Base-by-base conservation (phyloP, 1,140 invertebrate genomes). In the Ostrea edulis region DNA sequence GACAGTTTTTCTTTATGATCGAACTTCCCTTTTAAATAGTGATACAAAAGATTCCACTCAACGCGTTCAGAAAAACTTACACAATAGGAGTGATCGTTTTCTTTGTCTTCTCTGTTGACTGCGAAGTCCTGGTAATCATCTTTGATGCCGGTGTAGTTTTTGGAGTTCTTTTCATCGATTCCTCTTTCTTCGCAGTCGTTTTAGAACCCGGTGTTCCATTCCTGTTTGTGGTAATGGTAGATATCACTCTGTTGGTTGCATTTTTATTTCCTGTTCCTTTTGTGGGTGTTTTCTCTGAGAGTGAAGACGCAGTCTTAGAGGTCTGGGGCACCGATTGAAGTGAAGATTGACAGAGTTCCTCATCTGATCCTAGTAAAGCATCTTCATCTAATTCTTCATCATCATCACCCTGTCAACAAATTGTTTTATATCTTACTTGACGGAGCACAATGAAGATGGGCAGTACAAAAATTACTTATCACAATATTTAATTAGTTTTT, bases 381-480 rank as follows among this genome's bases (percentile, higher is more conserved):
- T 77, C 68, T 35, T 77, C 68, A 77, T 77, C 68, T 77, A 77
- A 35, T 5, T 77, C 68, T 29, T 77, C 68, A 77, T 77, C 68
- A 77, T 77, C 68, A 77, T 77, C 68, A 29, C 22, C 68, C 68
- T 77, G 68, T 77, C 68, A 77, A 11, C 9, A 77, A 77, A 77
- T 44, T 44, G 5, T 44, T 44, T 44, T 44, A 44, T 44, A 44
- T 44, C 35, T 44, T 44, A 44, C 35, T 44, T 44, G 35, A 44
- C 35, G 5, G 35, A 44, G 5, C 35, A 44, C 35, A 44, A 44
- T 44, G 35, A 44, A 44, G 1, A 44, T 44, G 35, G 5, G 1
- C 5, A 44, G 5, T 44, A 44, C 35, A 44, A 44, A 2, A 44
- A 44, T 44, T 44, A 44, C n/a, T 44, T 44, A 44, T 44, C 35